Evolutionary conservation across 2,888 invertebrate genomes (phyloP).

Genomic region (Bellardia pandia): DNA sequence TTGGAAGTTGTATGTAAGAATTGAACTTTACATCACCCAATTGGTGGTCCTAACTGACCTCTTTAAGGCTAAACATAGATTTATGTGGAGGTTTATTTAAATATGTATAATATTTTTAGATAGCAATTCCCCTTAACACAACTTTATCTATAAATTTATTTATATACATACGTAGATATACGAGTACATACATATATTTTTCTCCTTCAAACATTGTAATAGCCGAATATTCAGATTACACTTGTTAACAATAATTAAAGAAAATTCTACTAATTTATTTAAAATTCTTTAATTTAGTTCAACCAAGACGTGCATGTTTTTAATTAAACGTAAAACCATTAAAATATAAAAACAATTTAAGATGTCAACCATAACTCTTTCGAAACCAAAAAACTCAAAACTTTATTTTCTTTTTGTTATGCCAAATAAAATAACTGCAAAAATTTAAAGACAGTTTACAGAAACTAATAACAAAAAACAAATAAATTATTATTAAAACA

Average conservation of each 20-base stretch:
- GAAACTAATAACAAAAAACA: conserved; percentile 21
- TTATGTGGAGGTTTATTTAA: no score
- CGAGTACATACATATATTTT: no score
- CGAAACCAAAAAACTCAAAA: conserved; percentile 10
- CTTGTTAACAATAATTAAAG: no score
- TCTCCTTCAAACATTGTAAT: no score
- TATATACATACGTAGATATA: no score
- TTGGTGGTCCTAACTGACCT: no score
- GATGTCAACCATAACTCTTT: conserved; percentile 20
- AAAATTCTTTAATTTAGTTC: conserved; percentile 12
- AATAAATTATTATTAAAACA: conserved; percentile 48
- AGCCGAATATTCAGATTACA: no score
- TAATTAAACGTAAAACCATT: neutral
- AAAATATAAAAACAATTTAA: conserved; percentile 7
- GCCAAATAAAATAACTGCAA: neutral
- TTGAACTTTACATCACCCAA: neutral
- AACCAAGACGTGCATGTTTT: conserved; percentile 23
- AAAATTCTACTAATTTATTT: no score
- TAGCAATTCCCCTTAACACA: no score
- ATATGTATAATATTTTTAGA: no score
- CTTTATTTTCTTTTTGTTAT: neutral
- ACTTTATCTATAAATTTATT: no score
- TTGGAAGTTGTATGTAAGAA: neutral
- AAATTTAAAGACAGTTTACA: conserved; percentile 22
- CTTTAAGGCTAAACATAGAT: no score